These are phyloP conservation scores for Phengaris arion DNA, from an alignment of 2,888 invertebrate species.

Conservation along the genomic window DNA sequence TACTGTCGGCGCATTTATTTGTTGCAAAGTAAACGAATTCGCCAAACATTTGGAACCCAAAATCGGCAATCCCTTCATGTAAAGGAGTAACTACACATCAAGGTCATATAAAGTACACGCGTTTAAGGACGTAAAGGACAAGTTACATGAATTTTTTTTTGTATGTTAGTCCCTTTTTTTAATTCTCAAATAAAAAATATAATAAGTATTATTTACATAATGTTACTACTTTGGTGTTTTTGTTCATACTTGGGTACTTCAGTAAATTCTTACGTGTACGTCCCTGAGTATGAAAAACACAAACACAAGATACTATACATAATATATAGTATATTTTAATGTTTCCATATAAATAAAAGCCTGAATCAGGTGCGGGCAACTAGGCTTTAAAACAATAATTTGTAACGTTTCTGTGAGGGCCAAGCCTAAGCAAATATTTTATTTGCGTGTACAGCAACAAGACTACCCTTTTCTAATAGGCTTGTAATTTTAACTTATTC, in stretches of 20 bases:
- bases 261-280: no score
- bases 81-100: neutral
- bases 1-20: neutral
- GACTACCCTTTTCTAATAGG: neutral
- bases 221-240: no score
- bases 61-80: neutral
- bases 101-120: neutral
- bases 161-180: neutral
- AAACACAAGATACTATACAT: no score
- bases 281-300: no score
- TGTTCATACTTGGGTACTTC: no score
- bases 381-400: neutral
- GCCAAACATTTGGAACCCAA: neutral
- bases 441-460: neutral
- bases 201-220: no score
- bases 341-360: neutral
- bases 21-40: constrained; percentile 1
- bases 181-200: no score
- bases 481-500: neutral
- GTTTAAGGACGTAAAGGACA: neutral
- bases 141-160: neutral
- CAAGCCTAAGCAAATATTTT: neutral
- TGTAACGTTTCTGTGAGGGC: neutral
- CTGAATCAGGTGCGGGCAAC: neutral
- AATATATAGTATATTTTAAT: no score